Percentiles rank a stretch among this genome's conserved stretches.
Conservation (phyloP, 2,797 vertebrate genomes). For the Lithobates sylvaticus region DNA sequence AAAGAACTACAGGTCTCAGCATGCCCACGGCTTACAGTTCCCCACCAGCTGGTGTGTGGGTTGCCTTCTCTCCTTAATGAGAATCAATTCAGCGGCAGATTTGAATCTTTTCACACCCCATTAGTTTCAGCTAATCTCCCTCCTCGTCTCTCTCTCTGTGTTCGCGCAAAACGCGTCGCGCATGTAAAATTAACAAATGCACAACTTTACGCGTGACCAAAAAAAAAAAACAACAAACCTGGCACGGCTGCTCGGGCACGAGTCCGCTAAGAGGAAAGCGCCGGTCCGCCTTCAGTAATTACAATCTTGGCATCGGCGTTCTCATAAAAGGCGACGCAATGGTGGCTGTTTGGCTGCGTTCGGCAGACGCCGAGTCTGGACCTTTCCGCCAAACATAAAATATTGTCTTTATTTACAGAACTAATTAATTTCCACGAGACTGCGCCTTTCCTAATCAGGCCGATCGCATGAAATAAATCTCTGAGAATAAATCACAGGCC, state of each 20-base stretch:
- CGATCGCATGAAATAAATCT: constrained; percentile 63
- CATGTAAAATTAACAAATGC: no score
- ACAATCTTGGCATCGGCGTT: constrained; percentile 68
- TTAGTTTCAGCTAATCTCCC: constrained; percentile 13
- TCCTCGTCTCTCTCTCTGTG: neutral
- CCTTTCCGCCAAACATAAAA: constrained; percentile 67
- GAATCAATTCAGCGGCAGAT: neutral
- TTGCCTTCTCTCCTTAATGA: neutral
- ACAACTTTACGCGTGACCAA: no score
- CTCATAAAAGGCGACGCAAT: constrained; percentile 67
- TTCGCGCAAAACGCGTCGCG: no score
- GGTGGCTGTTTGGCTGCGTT: constrained; percentile 65
- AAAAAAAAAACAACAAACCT: no score
- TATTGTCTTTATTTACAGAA: constrained; percentile 64
- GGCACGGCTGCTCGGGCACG: no score
- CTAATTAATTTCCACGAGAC: constrained; percentile 65
- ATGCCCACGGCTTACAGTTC: neutral
- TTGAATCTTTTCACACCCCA: constrained; percentile 23
- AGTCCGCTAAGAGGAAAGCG: constrained; percentile 18
- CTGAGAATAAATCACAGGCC: constrained; percentile 34
- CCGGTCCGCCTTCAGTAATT: constrained; percentile 69
- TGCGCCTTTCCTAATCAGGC: constrained; percentile 60
- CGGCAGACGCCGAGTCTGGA: constrained; percentile 67
- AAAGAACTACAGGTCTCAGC: neutral
- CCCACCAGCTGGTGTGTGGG: neutral